Base-by-base conservation (phyloP, 2,797 vertebrate species). In the Brotula barbata region DNA sequence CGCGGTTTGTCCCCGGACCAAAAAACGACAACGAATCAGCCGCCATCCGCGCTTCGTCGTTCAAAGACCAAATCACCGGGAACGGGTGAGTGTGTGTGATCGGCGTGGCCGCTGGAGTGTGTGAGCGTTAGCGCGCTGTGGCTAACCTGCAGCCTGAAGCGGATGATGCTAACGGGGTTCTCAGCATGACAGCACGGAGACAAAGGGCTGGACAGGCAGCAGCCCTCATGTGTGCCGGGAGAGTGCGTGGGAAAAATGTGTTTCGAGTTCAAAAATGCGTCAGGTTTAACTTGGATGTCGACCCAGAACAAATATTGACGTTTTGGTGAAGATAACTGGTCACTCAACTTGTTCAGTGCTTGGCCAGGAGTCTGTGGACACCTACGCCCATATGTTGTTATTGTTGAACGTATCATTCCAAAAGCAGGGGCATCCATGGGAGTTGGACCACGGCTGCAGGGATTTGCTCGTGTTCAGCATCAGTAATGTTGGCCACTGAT, bases 51-150 rank as follows among this genome's bases (percentile, higher is more conserved):
- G 31, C 5, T 28, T 49, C 21, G 45, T 36, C 17, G 51, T 68
- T 42, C 13, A 19, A 42, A 21, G 60, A 22, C 65, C 56, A 28
- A 34, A 53, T 37, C 54, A 84, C 57, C 65, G 34, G 52, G 51
- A 70, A 46, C 63, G 46, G 89, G 87, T 89, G 49, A 89, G 87
- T 83, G 65, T 83, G 65, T 15, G 37, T 39, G 37, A 15, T 33
- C 11, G 9, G 31, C 31, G 9, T 10, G 31, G 31, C 19, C 15
- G 23, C 23, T 41, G 13, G 33, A 8, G 43, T 28, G 19, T 37
- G 5, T 37, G 9, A 49, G 34, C 61, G 42, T 28, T 31, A 55
- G 58, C 73, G 22, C 47, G 10, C 19, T 2, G 65, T 7, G 20
- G 76, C 78, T 77, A 74, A 40, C 60, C 25, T 73, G 75, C 76